Percentiles rank a stretch among this genome's conserved stretches.
These are phyloP conservation scores for Nomada lathburiana DNA, from an alignment of 2,888 invertebrate genomes.

Conservation along the genomic window DNA sequence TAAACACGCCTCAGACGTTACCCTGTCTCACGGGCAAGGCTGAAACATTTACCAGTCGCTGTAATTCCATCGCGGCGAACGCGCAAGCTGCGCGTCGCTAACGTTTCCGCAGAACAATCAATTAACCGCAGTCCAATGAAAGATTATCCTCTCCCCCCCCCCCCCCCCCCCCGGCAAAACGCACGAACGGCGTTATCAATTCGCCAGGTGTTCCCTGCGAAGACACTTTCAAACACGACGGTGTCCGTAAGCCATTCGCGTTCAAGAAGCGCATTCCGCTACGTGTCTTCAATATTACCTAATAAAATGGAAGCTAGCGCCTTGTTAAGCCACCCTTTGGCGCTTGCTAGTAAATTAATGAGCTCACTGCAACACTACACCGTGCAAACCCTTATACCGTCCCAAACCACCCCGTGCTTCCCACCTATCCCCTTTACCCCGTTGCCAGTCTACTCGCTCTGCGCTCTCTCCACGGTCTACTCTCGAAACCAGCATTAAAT, in stretches of 20 bases:
- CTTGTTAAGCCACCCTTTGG: slow-evolving; percentile 82
- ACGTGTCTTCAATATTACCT: slow-evolving; percentile 79
- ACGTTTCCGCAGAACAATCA: background rate
- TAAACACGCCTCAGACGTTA: too few species aligned
- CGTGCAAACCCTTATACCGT: slow-evolving; percentile 79
- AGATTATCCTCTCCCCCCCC: too few species aligned
- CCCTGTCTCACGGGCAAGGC: too few species aligned
- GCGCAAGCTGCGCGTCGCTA: background rate
- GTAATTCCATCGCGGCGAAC: too few species aligned
- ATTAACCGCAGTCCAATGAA: background rate
- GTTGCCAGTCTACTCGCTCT: slow-evolving; percentile 66
- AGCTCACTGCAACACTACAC: slow-evolving; percentile 83
- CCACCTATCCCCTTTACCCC: slow-evolving; percentile 42
- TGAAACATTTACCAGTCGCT: too few species aligned
- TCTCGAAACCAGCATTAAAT: slow-evolving; percentile 82
- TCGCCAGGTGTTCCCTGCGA: background rate
- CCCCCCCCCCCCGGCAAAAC: too few species aligned
- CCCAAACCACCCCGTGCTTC: slow-evolving; percentile 55
- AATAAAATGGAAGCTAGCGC: slow-evolving; percentile 81
- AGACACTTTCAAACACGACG: slow-evolving; percentile 36
- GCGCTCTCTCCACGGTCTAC: slow-evolving; percentile 74
- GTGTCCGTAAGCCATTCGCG: slow-evolving; percentile 41
- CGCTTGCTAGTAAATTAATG: slow-evolving; percentile 82
- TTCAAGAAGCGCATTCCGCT: slow-evolving; percentile 62
- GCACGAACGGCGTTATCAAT: background rate